Evolutionary conservation across 2,888 invertebrate genomes (phyloP).

Genomic region (Netelia melanura): DNA sequence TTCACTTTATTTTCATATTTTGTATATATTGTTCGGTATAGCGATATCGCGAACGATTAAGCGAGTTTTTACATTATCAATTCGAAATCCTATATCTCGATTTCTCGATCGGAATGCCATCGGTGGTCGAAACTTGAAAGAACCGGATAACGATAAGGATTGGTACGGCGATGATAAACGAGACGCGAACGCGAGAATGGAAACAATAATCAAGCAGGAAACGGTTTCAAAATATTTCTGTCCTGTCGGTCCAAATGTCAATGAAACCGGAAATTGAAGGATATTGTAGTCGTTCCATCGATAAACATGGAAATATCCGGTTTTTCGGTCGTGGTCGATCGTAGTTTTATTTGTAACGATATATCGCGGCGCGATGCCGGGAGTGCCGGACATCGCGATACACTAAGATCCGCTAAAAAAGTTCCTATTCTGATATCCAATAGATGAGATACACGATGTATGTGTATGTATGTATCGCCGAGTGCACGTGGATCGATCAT

Average conservation of each 20-base stretch:
- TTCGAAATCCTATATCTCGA: background rate
- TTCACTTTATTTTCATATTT: too few species aligned
- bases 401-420: background rate
- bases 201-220: background rate
- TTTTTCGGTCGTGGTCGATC: too few species aligned
- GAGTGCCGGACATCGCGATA: too few species aligned
- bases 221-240: background rate
- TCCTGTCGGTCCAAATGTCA: background rate
- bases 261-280: constrained; percentile 4
- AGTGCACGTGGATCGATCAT: background rate
- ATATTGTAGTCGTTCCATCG: background rate
- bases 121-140: background rate
- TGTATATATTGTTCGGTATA: too few species aligned
- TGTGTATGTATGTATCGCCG: background rate
- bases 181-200: background rate
- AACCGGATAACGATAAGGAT: constrained; percentile 11
- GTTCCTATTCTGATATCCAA: too few species aligned
- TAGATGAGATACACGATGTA: background rate
- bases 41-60: too few species aligned
- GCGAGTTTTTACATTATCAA: background rate
- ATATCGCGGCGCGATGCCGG: background rate
- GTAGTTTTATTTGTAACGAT: background rate
- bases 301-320: background rate
- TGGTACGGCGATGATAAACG: background rate
- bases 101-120: background rate